Evolutionary conservation across 2,888 invertebrate genomes (phyloP), one percentile per base, ranked within the genome.

Genomic region (Sinohyriopsis cumingii): DNA sequence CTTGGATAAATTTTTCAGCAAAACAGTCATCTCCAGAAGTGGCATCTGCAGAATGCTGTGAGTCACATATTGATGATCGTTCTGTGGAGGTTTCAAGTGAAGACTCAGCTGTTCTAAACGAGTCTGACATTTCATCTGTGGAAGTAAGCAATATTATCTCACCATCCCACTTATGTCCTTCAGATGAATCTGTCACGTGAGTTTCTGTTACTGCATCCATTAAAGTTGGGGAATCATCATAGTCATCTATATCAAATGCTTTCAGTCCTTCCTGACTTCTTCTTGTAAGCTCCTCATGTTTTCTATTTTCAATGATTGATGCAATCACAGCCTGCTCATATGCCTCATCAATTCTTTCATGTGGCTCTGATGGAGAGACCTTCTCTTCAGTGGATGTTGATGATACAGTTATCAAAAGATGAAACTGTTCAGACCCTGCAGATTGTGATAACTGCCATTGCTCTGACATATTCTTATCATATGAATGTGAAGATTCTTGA

Each of bases 301-400:
- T 77, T 64, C 85, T 75, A 24, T 75, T 75, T 63, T 81, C 79
- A 59, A 88, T 83, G 25, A 89, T 87, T 55, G 82, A 83, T 28
- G 83, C 80, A 60, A 89, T 84, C 20, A 89, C 88, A 66, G 81
- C 80, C 65, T 83, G 82, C 66, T 86, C 84, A 76, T 88, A 85
- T 18, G 84, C 78, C 59, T 84, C 80, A 59, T 81, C 72, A 55
- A 88, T 88, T 55, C 81, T 75, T 22, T 88, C 86, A 81, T 89
- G 86, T 25, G 89, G 88, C 73, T 89, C 89, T 72, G 62, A 45
- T 45, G 45, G 45, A 45, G 45, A 45, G 45, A 45, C 45, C 15
- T 65, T 45, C 9, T 59, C 18, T 24, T 20, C 22, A 24, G 19
- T 19, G 19, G 4, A 22, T 12, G 22, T 18, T 28, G 45, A 59